Evolutionary conservation across 2,888 invertebrate species (phyloP).

Genomic region (Melipona bicolor): DNA sequence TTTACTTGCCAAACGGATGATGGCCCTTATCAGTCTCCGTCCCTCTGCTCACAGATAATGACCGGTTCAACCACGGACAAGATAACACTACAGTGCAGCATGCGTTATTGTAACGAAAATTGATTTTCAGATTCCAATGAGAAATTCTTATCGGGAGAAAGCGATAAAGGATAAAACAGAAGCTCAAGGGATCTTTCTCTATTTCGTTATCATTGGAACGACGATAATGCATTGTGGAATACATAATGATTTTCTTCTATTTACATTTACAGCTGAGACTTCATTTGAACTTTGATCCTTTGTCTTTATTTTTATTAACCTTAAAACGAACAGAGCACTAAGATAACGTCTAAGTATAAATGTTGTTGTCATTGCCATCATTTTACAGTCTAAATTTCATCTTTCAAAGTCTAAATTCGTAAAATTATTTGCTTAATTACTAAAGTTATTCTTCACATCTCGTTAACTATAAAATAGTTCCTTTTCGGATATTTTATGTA

Average conservation of each 20-base stretch:
- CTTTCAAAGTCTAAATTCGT: background rate
- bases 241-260: background rate
- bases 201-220: background rate
- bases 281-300: background rate
- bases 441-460: background rate
- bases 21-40: constrained; percentile 61
- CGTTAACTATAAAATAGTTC: background rate
- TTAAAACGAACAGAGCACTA: background rate
- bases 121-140: background rate
- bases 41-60: constrained; percentile 56
- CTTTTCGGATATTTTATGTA: background rate
- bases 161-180: no score
- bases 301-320: no score
- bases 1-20: constrained; percentile 50
- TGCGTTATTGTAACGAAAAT: constrained; percentile 2
- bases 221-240: background rate
- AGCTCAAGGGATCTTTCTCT: background rate
- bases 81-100: constrained; percentile 56
- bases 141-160: no score
- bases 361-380: background rate
- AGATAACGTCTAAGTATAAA: background rate
- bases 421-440: background rate
- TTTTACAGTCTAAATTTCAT: background rate
- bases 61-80: constrained; percentile 54
- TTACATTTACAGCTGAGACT: background rate